A percentile compares a stretch with the other conserved stretches of the same genome.
Evolutionary conservation across 2,888 invertebrate species (phyloP).

Genomic region (Flexamia atlantica): DNA sequence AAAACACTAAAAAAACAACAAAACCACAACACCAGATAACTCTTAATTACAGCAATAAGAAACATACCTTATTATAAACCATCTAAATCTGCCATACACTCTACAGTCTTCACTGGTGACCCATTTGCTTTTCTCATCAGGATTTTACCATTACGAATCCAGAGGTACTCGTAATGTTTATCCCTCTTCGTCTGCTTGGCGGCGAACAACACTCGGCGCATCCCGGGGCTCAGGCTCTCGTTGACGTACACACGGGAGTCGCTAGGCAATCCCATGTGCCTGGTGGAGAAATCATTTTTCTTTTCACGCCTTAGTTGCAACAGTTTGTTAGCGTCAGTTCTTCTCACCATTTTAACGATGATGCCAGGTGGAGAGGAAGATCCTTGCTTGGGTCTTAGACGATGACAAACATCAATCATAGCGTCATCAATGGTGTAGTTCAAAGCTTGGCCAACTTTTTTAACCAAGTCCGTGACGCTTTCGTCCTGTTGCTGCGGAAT

Average conservation of each 20-base stretch:
- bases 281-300: slow-evolving; percentile 14
- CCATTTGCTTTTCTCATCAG: slow-evolving; percentile 47
- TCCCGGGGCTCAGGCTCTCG: slow-evolving; percentile 51
- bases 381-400: neutral
- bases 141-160: slow-evolving; percentile 52
- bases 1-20: no score
- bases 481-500: slow-evolving; percentile 5
- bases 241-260: slow-evolving; percentile 10
- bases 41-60: no score
- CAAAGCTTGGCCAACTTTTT: slow-evolving; percentile 21
- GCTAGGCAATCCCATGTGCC: neutral
- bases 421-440: slow-evolving; percentile 1
- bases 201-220: slow-evolving; percentile 5
- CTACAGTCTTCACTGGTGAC: neutral
- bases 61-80: neutral
- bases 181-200: slow-evolving; percentile 12
- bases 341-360: slow-evolving; percentile 14
- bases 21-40: no score
- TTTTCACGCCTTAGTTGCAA: neutral
- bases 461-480: slow-evolving; percentile 5
- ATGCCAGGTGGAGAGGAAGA: neutral
- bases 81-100: neutral
- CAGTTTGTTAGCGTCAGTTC: neutral
- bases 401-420: slow-evolving; percentile 38
- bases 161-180: slow-evolving; percentile 43